Evolutionary conservation across 2,113 vertebrate species (phyloP).

Genomic region (Triplophysa dalaica): DNA sequence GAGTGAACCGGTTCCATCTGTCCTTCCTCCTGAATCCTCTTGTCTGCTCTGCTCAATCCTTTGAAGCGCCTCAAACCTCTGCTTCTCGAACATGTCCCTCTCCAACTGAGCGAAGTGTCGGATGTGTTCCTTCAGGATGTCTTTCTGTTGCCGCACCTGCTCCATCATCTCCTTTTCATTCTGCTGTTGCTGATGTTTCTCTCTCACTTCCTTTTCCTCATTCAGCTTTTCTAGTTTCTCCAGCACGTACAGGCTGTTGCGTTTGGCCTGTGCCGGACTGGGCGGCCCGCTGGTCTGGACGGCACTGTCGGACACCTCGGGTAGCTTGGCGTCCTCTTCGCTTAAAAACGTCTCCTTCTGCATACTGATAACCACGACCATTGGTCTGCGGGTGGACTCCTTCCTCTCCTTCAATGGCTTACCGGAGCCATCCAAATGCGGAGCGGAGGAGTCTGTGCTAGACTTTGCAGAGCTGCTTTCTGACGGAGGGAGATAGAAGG

Average conservation of each 20-base stretch:
- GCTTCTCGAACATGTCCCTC: constrained; percentile 76
- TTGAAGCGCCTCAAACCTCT: constrained; percentile 74
- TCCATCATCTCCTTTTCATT: constrained; percentile 96
- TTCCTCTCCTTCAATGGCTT: constrained; percentile 60
- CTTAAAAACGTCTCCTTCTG: constrained; percentile 67
- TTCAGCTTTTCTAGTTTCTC: constrained; percentile 87
- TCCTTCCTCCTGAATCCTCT: constrained; percentile 55
- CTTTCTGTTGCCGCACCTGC: constrained; percentile 91
- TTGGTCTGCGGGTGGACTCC: constrained; percentile 62
- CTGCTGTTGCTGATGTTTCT: constrained; percentile 84
- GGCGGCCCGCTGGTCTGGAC: constrained; percentile 58
- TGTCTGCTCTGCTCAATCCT: constrained; percentile 74
- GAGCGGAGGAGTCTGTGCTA: neutral
- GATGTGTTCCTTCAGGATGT: constrained; percentile 84
- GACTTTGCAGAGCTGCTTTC: constrained; percentile 57
- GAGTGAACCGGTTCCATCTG: constrained; percentile 39
- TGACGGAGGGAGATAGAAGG: constrained; percentile 84
- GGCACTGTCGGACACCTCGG: constrained; percentile 56
- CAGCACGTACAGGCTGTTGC: constrained; percentile 68
- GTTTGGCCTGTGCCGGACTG: constrained; percentile 29
- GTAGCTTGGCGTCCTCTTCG: neutral
- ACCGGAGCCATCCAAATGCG: neutral
- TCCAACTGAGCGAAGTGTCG: constrained; percentile 77
- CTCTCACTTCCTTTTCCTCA: constrained; percentile 85
- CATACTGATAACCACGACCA: constrained; percentile 80